Evolutionary conservation across 1,140 invertebrate species (phyloP).

Genomic region (Cryptotermes secundus): DNA sequence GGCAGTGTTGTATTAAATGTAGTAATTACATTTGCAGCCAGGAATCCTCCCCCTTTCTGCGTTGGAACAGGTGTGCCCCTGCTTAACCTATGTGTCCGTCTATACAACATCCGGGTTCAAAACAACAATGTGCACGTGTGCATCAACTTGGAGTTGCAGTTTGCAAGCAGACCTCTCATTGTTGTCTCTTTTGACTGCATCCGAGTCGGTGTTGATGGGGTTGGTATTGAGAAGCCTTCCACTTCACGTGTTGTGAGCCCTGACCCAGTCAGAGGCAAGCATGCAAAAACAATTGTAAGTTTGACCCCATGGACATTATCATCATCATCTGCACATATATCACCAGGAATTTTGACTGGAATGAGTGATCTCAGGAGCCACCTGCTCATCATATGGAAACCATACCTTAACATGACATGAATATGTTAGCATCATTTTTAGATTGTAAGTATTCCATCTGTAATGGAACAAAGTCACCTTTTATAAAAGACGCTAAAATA

Average conservation of each 20-base stretch:
- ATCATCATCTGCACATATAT: too few species aligned
- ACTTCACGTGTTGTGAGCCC: neutral
- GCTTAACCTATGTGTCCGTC: slow-evolving; percentile 7
- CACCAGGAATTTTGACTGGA: too few species aligned
- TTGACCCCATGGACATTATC: too few species aligned
- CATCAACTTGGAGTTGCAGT: slow-evolving; percentile 23
- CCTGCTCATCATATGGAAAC: too few species aligned
- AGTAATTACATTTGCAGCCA: neutral
- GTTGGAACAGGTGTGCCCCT: slow-evolving; percentile 8
- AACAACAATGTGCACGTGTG: slow-evolving; percentile 21
- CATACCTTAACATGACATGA: too few species aligned
- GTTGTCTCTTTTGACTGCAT: slow-evolving; percentile 26
- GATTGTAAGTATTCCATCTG: too few species aligned
- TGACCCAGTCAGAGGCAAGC: neutral
- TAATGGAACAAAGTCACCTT: too few species aligned
- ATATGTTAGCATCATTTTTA: too few species aligned
- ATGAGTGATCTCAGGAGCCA: too few species aligned
- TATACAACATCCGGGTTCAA: slow-evolving; percentile 20
- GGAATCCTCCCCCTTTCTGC: slow-evolving; percentile 22
- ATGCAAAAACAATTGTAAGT: too few species aligned
- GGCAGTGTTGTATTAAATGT: too few species aligned
- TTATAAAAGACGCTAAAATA: too few species aligned
- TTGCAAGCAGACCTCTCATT: neutral
- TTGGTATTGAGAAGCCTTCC: slow-evolving; percentile 14
- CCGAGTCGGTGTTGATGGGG: slow-evolving; percentile 4